Evolutionary conservation across 2,888 invertebrate genomes (phyloP).

Genomic region (Caenorhabditis panamensis): DNA sequence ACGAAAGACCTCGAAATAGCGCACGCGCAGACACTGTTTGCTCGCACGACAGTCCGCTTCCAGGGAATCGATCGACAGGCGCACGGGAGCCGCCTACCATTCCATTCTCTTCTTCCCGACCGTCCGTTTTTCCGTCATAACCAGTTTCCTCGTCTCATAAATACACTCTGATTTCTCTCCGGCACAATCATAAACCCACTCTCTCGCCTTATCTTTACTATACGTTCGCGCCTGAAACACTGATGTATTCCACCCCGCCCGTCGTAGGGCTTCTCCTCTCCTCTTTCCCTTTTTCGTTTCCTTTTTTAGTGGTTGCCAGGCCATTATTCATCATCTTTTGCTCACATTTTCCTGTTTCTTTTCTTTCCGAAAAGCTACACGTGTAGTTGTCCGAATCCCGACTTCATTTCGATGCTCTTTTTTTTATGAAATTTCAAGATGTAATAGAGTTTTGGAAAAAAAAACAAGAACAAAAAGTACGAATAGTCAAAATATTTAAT

Average conservation of each 20-base stretch:
- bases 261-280: conserved; percentile 5
- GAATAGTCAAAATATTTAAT: neutral
- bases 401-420: too few relatives aligned
- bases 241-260: neutral
- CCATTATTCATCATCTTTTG: neutral
- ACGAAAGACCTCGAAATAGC: conserved; percentile 14
- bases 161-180: neutral
- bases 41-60: conserved; percentile 24
- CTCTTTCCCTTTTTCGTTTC: conserved; percentile 9
- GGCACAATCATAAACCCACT: conserved; percentile 11
- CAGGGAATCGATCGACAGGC: conserved; percentile 19
- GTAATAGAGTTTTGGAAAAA: too few relatives aligned
- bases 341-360: neutral
- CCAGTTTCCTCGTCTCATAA: neutral
- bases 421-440: too few relatives aligned
- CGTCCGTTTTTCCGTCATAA: neutral
- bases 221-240: conserved; percentile 25
- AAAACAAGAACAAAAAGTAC: neutral
- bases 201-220: conserved; percentile 33
- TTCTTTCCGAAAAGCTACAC: neutral
- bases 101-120: conserved; percentile 3
- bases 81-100: conserved; percentile 10
- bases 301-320: neutral
- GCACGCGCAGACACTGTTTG: conserved; percentile 20
- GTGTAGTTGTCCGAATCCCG: too few relatives aligned